A percentile compares a stretch with the other conserved stretches of the same genome.
phyloP scores from a whole-genome alignment of 2,797 vertebrate species.

The Pachyuromys duprasi region DNA sequence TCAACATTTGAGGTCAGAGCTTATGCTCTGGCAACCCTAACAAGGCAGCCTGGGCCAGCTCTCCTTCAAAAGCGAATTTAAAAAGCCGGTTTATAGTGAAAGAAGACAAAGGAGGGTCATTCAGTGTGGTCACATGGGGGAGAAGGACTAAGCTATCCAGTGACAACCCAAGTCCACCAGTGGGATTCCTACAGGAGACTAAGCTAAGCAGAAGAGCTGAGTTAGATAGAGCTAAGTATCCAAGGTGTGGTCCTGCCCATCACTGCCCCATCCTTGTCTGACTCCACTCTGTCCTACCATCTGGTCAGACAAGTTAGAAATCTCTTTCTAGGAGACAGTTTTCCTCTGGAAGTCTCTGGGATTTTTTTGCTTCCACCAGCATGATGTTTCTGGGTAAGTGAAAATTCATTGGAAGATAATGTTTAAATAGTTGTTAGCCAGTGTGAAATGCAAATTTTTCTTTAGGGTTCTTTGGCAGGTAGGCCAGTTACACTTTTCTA shows the following conservation, averaged over 20 bases:
- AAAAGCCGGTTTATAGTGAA: too few species aligned
- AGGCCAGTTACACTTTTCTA: neutral
- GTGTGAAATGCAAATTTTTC: neutral
- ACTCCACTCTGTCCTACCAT: neutral
- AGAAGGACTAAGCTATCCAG: too few species aligned
- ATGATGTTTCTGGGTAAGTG: neutral
- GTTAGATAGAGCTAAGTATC: neutral
- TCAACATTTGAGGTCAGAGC: too few species aligned
- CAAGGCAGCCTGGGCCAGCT: too few species aligned
- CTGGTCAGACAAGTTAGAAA: neutral
- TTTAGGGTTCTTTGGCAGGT: neutral
- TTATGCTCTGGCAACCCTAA: too few species aligned
- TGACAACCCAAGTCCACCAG: too few species aligned
- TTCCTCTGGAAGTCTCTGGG: neutral
- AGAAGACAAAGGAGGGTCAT: too few species aligned
- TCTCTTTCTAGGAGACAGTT: neutral
- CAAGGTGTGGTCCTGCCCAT: neutral
- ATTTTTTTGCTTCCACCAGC: neutral
- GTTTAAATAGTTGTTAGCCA: neutral
- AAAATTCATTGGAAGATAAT: neutral
- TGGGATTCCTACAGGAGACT: too few species aligned
- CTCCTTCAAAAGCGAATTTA: too few species aligned
- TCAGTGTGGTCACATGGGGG: too few species aligned
- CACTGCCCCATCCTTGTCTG: neutral
- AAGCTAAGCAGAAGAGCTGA: neutral